Evolutionary conservation across 2,797 vertebrate species (phyloP).

Genomic region (Dendrocincla fuliginosa): DNA sequence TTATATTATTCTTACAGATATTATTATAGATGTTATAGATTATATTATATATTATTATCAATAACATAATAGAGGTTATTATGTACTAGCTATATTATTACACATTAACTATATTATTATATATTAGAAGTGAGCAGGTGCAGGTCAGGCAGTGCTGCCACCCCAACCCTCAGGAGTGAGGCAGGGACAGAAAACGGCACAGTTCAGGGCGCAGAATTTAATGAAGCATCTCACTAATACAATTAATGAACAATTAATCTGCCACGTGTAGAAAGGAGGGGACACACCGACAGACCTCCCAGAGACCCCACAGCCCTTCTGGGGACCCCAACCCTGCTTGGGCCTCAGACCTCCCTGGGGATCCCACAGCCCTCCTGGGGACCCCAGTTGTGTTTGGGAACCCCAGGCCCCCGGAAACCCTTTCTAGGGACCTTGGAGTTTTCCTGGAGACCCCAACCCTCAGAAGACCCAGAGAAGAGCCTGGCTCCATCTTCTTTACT

Average conservation of each 20-base stretch:
- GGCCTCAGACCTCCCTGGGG: too few species aligned
- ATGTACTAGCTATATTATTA: background rate
- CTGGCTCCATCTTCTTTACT: background rate
- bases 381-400: background rate
- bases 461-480: background rate
- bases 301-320: background rate
- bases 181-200: fast-evolving
- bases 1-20: background rate
- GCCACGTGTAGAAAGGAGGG: background rate
- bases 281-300: too few species aligned
- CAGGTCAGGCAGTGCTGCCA: background rate
- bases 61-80: background rate
- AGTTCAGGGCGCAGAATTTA: background rate
- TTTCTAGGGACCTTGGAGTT: too few species aligned
- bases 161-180: background rate
- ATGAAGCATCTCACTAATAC: background rate
- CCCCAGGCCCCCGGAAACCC: background rate
- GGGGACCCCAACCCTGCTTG: background rate
- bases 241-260: background rate
- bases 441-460: background rate
- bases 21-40: background rate
- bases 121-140: background rate
- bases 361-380: background rate
- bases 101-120: background rate
- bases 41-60: background rate